Percentiles rank a stretch among this genome's conserved stretches.
Evolutionary conservation across 2,113 vertebrate genomes (phyloP).

Genomic region (Stercorarius parasiticus): DNA sequence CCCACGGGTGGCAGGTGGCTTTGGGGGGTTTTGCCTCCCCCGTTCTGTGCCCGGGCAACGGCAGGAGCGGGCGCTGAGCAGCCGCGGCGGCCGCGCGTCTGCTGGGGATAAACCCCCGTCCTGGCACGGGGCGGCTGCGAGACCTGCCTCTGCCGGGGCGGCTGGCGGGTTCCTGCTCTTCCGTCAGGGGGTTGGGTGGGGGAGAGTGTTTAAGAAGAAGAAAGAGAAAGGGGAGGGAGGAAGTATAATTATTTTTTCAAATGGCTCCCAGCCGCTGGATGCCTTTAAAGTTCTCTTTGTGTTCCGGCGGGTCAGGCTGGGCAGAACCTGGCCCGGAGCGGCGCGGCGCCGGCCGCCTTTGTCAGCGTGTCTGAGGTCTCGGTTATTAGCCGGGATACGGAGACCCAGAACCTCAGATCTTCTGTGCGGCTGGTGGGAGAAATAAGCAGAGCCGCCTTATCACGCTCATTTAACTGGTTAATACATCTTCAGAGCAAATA

Average conservation of each 20-base stretch:
- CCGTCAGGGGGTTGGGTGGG: not conserved
- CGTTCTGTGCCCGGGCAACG: fast-evolving
- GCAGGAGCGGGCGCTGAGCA: not conserved
- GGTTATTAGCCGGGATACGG: not conserved
- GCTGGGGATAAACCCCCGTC: not conserved
- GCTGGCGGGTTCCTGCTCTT: fast-evolving
- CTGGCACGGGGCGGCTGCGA: fast-evolving
- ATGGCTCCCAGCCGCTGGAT: not conserved
- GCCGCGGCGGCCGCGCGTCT: fast-evolving
- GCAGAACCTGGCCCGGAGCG: not conserved
- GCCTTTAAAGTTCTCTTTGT: not conserved
- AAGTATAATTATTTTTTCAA: slow-evolving; percentile 19
- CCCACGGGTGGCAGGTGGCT: not conserved
- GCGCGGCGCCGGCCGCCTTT: not conserved
- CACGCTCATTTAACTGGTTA: slow-evolving; percentile 51
- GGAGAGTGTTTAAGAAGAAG: not conserved
- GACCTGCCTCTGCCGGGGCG: not conserved
- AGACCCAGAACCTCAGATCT: not conserved
- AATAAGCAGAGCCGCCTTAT: slow-evolving; percentile 3
- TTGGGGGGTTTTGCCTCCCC: not conserved
- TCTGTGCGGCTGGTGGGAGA: not conserved
- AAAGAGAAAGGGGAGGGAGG: slow-evolving; percentile 27
- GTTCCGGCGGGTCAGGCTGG: not conserved
- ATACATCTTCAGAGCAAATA: slow-evolving; percentile 54
- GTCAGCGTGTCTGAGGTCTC: not conserved